Base-by-base conservation (phyloP, 1,140 invertebrate genomes). In the Lepidotrigona ventralis region DNA sequence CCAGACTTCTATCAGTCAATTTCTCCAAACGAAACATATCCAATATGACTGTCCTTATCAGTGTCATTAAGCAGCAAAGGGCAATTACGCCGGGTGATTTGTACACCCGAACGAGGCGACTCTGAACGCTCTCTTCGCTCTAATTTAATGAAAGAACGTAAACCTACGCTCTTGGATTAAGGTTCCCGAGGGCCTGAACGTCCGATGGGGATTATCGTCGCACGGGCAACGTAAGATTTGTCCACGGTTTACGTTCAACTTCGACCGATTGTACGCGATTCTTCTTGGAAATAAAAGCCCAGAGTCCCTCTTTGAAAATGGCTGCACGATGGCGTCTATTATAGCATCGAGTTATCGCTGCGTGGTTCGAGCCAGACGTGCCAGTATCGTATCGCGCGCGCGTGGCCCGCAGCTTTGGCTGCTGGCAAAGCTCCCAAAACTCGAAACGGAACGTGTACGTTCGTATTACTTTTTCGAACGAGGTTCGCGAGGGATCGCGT, bases 381-480 rank as follows among this genome's bases (percentile, higher is more conserved):
- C 75, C 79, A 64, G 71, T 84, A 73, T 39, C 70, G 66, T 88
- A 78, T 85, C 69, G 63, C 29, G n/a, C 29, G n/a, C 69, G 17
- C 77, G 68, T 68, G 70, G 58, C 56, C 46, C 63, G n/a, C 26
- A 79, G 23, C 80, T 53, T 8, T 17, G 51, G 14, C 72, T 70
- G 26, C 81, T 85, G 87, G 76, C 82, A 86, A 39, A 15, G 76
- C 64, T 86, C 85, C 81, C 86, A 29, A 84, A 80, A 66, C 69
- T 81, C 70, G 46, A 74, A 77, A 78, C 81, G 81, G 56, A 83
- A 79, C 76, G 80, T 82, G 86, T 86, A 79, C 88, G 83, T 86
- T 81, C 85, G 84, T 84, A 91, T 86, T 91, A 91, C 87, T 90
- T 90, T 89, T 91, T 90, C 88, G 90, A 87, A 87, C 83, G 80